Conservation (phyloP, 2,888 invertebrate species). For the Caenorhabditis angaria region DNA sequence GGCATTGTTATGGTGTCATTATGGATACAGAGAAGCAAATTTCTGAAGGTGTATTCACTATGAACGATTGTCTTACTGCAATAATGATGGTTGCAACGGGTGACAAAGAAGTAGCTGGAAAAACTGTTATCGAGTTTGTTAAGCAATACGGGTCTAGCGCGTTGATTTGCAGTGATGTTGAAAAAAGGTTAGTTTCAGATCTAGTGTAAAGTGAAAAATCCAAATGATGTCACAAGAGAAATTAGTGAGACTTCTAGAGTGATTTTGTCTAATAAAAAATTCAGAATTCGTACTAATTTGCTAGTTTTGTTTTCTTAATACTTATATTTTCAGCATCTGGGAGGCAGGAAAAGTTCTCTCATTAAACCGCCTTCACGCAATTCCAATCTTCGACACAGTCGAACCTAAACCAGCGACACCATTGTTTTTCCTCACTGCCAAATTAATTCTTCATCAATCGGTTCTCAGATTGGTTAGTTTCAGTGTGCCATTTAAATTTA, state of each 20-base stretch:
- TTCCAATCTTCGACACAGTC: conserved; percentile 60
- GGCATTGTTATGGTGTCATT: conserved; percentile 58
- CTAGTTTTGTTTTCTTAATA: conserved; percentile 17
- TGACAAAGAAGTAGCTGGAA: conserved; percentile 28
- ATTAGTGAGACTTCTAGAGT: not conserved
- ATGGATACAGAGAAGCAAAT: conserved; percentile 43
- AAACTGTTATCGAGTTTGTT: conserved; percentile 17
- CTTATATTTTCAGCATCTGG: conserved; percentile 61
- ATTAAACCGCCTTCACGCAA: conserved; percentile 65
- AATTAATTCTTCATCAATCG: conserved; percentile 60
- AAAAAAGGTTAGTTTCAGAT: conserved; percentile 22
- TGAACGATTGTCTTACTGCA: conserved; percentile 62
- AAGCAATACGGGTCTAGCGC: conserved; percentile 21
- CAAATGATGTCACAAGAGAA: not conserved
- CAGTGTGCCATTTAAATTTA: not conserved
- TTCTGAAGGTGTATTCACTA: conserved; percentile 48
- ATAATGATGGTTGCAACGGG: conserved; percentile 55
- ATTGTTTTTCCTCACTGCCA: conserved; percentile 56
- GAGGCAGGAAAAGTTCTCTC: conserved; percentile 67
- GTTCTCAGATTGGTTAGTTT: conserved; percentile 61
- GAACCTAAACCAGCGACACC: conserved; percentile 41
- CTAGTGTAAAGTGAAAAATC: not conserved
- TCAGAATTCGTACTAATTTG: conserved; percentile 10
- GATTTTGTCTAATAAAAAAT: conserved; percentile 13
- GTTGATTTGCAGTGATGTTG: conserved; percentile 33